phyloP scores from a whole-genome alignment of 1,140 invertebrate genomes.

The Cecropterus lyciades region DNA sequence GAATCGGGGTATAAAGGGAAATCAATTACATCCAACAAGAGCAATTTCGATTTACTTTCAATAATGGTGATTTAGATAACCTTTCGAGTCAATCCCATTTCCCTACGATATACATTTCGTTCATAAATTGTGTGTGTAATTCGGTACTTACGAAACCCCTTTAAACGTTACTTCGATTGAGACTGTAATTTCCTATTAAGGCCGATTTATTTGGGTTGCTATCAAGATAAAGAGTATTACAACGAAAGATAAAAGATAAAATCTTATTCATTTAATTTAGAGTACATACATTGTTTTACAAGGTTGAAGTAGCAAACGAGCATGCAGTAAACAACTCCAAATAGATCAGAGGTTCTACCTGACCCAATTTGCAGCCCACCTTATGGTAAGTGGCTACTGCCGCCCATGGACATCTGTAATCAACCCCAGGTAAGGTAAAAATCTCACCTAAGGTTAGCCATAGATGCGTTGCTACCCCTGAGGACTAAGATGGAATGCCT shows the following conservation, averaged over 20 bases:
- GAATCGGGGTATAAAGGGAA: constrained; percentile 69
- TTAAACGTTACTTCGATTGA: constrained; percentile 23
- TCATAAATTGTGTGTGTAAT: constrained; percentile 55
- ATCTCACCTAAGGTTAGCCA: too few relatives aligned
- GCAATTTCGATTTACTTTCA: constrained; percentile 69
- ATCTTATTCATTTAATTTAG: too few relatives aligned
- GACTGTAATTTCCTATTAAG: constrained; percentile 31
- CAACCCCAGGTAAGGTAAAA: too few relatives aligned
- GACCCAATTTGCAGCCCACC: too few relatives aligned
- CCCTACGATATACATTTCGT: constrained; percentile 48
- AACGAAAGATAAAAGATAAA: background rate
- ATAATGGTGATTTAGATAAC: constrained; percentile 71
- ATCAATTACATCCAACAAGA: constrained; percentile 75
- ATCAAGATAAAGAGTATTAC: background rate
- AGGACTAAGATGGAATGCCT: too few relatives aligned
- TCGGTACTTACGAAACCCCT: constrained; percentile 44
- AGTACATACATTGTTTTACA: too few relatives aligned
- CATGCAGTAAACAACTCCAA: too few relatives aligned
- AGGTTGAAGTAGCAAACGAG: too few relatives aligned
- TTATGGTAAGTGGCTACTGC: too few relatives aligned
- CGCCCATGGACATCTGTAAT: too few relatives aligned
- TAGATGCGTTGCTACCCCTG: too few relatives aligned
- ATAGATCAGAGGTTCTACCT: too few relatives aligned
- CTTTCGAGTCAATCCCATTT: constrained; percentile 66
- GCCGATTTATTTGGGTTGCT: constrained; percentile 15